These are phyloP conservation scores for Holothuria glaberrima DNA, from an alignment of 35 echinoderm and acorn worm genomes.

Conservation along the genomic window DNA sequence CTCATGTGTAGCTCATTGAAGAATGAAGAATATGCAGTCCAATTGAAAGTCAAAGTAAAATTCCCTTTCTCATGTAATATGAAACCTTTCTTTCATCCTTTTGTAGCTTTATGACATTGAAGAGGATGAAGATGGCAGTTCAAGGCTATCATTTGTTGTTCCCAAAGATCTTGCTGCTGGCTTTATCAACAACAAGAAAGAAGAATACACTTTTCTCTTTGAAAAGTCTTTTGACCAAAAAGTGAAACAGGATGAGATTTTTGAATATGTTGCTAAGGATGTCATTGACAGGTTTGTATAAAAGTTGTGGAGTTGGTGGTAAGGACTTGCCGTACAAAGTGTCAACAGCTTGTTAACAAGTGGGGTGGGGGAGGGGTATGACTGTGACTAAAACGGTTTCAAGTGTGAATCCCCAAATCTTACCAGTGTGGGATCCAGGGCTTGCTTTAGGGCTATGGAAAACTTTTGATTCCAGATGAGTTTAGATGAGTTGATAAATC, in stretches of 20 bases:
- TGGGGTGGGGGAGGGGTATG: no score
- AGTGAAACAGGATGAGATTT: constrained; percentile 95
- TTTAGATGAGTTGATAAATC: no score
- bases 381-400: no score
- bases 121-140: constrained; percentile 69
- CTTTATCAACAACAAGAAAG: constrained; percentile 99
- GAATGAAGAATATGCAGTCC: no score
- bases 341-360: no score
- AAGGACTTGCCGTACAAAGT: no score
- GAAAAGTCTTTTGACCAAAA: constrained; percentile 88
- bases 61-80: background rate
- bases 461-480: no score
- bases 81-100: constrained; percentile 41
- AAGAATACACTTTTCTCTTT: constrained; percentile 92
- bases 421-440: no score
- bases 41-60: no score
- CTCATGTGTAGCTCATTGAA: background rate
- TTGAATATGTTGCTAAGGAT: constrained; percentile 96
- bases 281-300: constrained; percentile 92
- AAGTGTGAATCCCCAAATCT: no score
- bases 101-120: constrained; percentile 96
- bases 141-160: constrained; percentile 81
- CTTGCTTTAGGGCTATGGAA: no score
- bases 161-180: constrained; percentile 91
- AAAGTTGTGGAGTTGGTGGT: no score